These are phyloP conservation scores for Wiebesia pumilae DNA, from an alignment of 1,140 invertebrate species.

Conservation along the genomic window DNA sequence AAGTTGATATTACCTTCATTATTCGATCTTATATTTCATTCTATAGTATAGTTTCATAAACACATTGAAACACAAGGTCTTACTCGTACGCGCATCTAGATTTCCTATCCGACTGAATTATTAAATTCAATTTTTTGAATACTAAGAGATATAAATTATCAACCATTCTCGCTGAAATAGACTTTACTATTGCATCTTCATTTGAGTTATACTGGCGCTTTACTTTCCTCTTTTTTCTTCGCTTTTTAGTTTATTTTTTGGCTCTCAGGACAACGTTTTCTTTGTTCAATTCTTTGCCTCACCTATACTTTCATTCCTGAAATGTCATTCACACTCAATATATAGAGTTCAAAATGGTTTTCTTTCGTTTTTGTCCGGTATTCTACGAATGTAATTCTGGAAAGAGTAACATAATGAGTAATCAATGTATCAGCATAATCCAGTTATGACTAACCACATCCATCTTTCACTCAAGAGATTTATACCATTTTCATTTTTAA, in stretches of 20 bases:
- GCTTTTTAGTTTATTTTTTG: background rate
- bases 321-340: background rate
- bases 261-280: background rate
- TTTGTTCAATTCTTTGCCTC: background rate
- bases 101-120: slow-evolving; percentile 74
- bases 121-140: slow-evolving; percentile 77
- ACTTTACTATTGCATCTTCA: slow-evolving; percentile 67
- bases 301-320: background rate
- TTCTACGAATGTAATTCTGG: background rate
- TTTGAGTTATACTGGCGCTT: slow-evolving; percentile 43
- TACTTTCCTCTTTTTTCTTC: background rate
- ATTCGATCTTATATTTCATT: slow-evolving; percentile 57
- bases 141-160: slow-evolving; percentile 75
- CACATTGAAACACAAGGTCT: slow-evolving; percentile 55
- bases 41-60: slow-evolving; percentile 45
- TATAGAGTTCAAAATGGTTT: background rate
- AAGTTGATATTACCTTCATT: slow-evolving; percentile 74
- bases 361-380: background rate
- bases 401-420: no score
- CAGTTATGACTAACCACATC: no score
- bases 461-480: no score
- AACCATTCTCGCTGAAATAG: slow-evolving; percentile 63
- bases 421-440: no score
- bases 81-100: slow-evolving; percentile 57
- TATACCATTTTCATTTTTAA: no score